phyloP scores from a whole-genome alignment of 2,113 vertebrate genomes.

The Noctilio leporinus region DNA sequence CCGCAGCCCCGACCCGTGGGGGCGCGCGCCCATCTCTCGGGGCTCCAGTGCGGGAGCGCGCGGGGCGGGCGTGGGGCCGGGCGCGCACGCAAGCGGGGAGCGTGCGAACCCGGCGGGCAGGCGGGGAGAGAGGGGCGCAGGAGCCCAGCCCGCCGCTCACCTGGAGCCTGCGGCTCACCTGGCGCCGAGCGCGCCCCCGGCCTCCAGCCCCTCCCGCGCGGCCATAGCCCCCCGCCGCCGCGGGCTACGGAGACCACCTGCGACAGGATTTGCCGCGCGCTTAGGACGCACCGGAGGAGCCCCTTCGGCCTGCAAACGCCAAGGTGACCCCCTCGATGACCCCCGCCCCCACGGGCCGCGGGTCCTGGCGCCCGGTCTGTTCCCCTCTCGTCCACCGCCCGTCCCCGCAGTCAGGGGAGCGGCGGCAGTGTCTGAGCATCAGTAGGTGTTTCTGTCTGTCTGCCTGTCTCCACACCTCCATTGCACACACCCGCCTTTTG shows the following conservation, averaged over 20 bases:
- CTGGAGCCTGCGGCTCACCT: slow-evolving; percentile 32
- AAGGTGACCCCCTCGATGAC: slow-evolving; percentile 60
- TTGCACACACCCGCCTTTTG: slow-evolving; percentile 8
- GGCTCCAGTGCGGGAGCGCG: background rate
- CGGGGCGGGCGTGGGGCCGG: background rate
- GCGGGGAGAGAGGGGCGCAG: background rate
- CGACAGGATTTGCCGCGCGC: background rate
- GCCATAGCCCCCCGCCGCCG: background rate
- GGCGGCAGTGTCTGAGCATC: slow-evolving; percentile 26
- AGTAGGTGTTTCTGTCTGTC: background rate
- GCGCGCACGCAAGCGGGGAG: background rate
- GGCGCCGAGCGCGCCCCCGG: background rate
- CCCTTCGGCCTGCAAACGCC: slow-evolving; percentile 30
- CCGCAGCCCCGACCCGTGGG: background rate
- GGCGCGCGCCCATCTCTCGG: background rate
- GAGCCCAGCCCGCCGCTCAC: slow-evolving; percentile 19
- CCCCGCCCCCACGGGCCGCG: background rate
- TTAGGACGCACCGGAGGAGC: slow-evolving; percentile 1
- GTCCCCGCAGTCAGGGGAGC: background rate
- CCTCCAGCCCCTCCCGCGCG: background rate
- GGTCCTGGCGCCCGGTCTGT: background rate
- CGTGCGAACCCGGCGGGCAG: background rate
- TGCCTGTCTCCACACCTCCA: slow-evolving; percentile 13
- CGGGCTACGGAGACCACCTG: background rate
- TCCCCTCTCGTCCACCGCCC: background rate